phyloP scores from a whole-genome alignment of 2,888 invertebrate species.

The Periphyllus acericola region DNA sequence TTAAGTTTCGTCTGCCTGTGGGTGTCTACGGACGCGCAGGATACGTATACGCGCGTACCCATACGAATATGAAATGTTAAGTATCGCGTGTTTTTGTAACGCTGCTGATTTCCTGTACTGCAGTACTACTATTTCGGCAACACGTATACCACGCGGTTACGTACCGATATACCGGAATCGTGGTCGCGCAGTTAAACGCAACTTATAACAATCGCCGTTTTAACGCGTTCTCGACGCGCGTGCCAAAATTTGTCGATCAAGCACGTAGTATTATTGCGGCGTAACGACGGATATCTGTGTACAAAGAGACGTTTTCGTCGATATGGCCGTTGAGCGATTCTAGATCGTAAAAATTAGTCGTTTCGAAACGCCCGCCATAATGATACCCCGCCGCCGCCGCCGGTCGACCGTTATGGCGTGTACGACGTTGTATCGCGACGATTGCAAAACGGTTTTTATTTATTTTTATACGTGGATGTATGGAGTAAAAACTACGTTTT shows the following conservation, averaged over 20 bases:
- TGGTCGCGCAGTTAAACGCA: too few relatives aligned
- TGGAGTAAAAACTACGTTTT: neutral
- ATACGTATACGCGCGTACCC: too few relatives aligned
- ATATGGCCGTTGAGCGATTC: neutral
- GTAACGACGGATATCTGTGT: neutral
- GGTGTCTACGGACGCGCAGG: too few relatives aligned
- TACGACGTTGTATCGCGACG: neutral
- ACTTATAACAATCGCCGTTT: too few relatives aligned
- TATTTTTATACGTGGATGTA: neutral
- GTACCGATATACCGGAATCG: too few relatives aligned
- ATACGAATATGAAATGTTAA: too few relatives aligned
- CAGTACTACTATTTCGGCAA: too few relatives aligned
- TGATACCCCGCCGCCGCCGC: neutral
- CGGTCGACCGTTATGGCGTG: neutral
- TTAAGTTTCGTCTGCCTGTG: too few relatives aligned
- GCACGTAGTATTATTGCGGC: neutral
- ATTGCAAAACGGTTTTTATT: conserved; percentile 10
- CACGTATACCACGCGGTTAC: too few relatives aligned
- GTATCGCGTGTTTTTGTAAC: too few relatives aligned
- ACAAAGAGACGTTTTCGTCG: neutral
- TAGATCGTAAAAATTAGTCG: conserved; percentile 33
- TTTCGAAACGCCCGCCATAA: neutral
- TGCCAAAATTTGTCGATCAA: neutral
- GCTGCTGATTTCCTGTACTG: too few relatives aligned
- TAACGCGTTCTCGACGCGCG: neutral